phyloP scores from a whole-genome alignment of 2,113 vertebrate species.

The Zapus hudsonius region DNA sequence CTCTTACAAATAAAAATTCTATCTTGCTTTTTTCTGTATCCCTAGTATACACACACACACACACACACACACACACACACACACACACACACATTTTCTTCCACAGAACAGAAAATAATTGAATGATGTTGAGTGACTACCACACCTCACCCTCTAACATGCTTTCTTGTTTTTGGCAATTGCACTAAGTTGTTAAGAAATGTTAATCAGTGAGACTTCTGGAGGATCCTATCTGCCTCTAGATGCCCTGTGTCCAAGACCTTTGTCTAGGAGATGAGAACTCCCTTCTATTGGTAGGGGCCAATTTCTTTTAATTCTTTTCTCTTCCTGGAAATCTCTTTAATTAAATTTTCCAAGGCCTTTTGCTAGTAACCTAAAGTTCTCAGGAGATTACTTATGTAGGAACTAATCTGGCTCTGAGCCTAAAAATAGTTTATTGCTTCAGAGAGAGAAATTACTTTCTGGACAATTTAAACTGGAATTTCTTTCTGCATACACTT shows the following conservation, averaged over 20 bases:
- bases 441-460: slow-evolving; percentile 79
- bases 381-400: slow-evolving; percentile 55
- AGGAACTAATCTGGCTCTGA: slow-evolving; percentile 66
- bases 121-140: not conserved
- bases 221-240: not conserved
- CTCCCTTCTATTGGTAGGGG: slow-evolving; percentile 8
- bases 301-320: slow-evolving; percentile 58
- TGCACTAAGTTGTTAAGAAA: not conserved
- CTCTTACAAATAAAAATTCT: not conserved
- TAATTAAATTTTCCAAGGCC: slow-evolving; percentile 75
- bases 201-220: not conserved
- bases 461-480: slow-evolving; percentile 80
- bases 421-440: slow-evolving; percentile 79
- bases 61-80: too few species aligned
- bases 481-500: slow-evolving; percentile 67
- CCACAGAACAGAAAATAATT: not conserved
- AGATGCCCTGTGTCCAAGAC: slow-evolving; percentile 40
- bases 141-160: not conserved
- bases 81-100: too few species aligned
- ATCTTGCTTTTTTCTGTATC: not conserved
- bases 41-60: not conserved
- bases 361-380: slow-evolving; percentile 77
- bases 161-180: not conserved
- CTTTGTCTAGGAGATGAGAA: slow-evolving; percentile 41
- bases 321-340: slow-evolving; percentile 78